A percentile compares a stretch with the other conserved stretches of the same genome.
Evolutionary conservation across 2,888 invertebrate species (phyloP).

Genomic region (Galeruca laticollis): DNA sequence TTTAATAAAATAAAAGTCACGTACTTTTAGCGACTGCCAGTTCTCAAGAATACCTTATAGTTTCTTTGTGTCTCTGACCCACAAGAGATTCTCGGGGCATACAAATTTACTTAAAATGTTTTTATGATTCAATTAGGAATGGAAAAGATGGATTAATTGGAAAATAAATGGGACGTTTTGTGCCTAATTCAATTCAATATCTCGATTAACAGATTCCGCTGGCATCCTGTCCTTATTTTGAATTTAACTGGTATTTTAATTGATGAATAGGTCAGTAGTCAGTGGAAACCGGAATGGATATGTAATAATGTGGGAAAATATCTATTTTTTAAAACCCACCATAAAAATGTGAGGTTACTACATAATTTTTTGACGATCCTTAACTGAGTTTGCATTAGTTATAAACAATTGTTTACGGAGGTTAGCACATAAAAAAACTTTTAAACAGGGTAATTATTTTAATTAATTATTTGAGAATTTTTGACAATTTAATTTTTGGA

Average conservation of each 20-base stretch:
- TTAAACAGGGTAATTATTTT: too few species aligned
- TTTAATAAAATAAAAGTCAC: slow-evolving; percentile 15
- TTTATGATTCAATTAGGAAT: slow-evolving; percentile 19
- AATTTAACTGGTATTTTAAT: slow-evolving; percentile 6
- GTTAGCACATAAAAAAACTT: too few species aligned
- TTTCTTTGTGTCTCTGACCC: slow-evolving; percentile 9
- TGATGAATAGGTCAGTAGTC: not conserved
- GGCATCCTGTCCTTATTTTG: not conserved
- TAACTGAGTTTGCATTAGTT: too few species aligned
- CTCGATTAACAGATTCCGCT: slow-evolving; percentile 9
- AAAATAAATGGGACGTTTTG: slow-evolving; percentile 11
- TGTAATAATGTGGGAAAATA: too few species aligned
- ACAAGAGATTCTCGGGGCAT: not conserved
- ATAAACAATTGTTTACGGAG: too few species aligned
- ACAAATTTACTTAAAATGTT: slow-evolving; percentile 5
- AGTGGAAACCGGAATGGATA: too few species aligned
- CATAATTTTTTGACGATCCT: too few species aligned
- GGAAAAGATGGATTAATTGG: slow-evolving; percentile 9
- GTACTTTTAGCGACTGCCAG: not conserved
- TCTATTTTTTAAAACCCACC: too few species aligned
- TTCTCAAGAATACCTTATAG: slow-evolving; percentile 12
- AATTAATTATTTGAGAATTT: too few species aligned
- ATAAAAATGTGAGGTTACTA: too few species aligned
- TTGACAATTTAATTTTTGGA: too few species aligned
- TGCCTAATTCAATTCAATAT: slow-evolving; percentile 10